Evolutionary conservation across 2,888 invertebrate species (phyloP).

Genomic region (Drosophila histrio): DNA sequence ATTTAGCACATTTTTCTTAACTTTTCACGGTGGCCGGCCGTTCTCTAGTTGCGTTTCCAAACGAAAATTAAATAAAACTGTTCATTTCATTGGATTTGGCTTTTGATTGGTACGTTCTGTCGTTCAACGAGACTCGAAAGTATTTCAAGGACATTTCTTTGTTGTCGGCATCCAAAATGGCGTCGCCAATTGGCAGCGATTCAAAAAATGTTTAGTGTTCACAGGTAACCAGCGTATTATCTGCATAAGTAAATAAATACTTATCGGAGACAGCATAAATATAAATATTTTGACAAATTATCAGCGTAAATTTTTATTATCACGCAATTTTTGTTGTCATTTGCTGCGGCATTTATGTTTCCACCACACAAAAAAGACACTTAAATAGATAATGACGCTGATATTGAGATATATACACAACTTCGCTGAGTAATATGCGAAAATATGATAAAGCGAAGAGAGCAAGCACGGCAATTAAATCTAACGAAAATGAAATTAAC

Average conservation of each 20-base stretch:
- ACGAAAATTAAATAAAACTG: constrained; percentile 40
- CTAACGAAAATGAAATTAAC: constrained; percentile 48
- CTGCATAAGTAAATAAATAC: constrained; percentile 35
- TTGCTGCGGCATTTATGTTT: constrained; percentile 6
- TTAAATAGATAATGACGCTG: constrained; percentile 57
- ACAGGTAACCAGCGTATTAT: constrained; percentile 55
- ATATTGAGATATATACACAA: constrained; percentile 23
- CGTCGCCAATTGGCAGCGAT: constrained; percentile 58
- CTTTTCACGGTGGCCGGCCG: constrained; percentile 25
- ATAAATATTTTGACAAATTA: constrained; percentile 39
- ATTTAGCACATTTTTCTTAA: constrained; percentile 51
- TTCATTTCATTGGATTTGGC: constrained; percentile 48
- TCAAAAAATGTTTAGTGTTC: constrained; percentile 42
- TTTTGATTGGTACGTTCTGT: constrained; percentile 33
- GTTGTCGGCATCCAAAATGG: constrained; percentile 5
- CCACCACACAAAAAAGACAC: constrained; percentile 22
- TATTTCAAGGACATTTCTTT: constrained; percentile 70
- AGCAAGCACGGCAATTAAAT: constrained; percentile 62
- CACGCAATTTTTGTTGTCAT: constrained; percentile 12
- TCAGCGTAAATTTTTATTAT: constrained; percentile 17
- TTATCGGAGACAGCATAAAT: constrained; percentile 63
- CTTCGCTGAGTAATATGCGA: constrained; percentile 60
- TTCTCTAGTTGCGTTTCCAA: constrained; percentile 58
- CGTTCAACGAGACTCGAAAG: constrained; percentile 42
- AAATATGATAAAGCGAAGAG: constrained; percentile 43